Base-by-base conservation (phyloP, 2,113 vertebrate species). In the Pelobates fuscus region DNA sequence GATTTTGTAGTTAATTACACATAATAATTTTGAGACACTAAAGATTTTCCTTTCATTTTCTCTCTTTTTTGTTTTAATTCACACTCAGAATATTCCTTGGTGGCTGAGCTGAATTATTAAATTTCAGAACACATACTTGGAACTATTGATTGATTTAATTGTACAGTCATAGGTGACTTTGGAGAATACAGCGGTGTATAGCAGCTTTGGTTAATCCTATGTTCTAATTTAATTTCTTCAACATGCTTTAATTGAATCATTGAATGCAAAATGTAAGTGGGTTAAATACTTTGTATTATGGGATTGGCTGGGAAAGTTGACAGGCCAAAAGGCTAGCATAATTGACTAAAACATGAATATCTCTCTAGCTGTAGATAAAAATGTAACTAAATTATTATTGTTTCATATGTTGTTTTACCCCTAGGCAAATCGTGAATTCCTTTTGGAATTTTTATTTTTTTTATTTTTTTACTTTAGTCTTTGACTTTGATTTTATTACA, bases 141-240 rank as follows among this genome's bases (percentile, higher is more conserved):
- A 86, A 77, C 86, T 86, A 91, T 91, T 92, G 90, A 90, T 84
- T 79, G 86, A 92, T 91, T 91, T 87, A 86, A 89, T 85, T 84
- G 82, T 79, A 82, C 70, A 84, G 84, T 82, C 76, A 41, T n/a
- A 29, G 49, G 49, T 66, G 30, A 58, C 82, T 71, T 82, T 79
- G 78, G 84, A 78, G 84, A 86, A 86, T 81, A 81, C 81, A 70
- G 82, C 80, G 29, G 61, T 89, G 83, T 89, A 89, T 89, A 84
- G 87, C 87, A 89, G 81, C 80, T 84, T 78, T 73, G 83, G 84
- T 85, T 89, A 91, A 89, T 91, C 88, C 87, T 76, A 84, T 81
- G 75, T 78, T 86, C 78, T 85, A 91, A 89, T 90, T 92, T 87
- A 89, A 89, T 91, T 89, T 86, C 61, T 67, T 85, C 86, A 87